Base-by-base conservation (phyloP, 2,113 vertebrate species). In the Vulpes ferrilata region DNA sequence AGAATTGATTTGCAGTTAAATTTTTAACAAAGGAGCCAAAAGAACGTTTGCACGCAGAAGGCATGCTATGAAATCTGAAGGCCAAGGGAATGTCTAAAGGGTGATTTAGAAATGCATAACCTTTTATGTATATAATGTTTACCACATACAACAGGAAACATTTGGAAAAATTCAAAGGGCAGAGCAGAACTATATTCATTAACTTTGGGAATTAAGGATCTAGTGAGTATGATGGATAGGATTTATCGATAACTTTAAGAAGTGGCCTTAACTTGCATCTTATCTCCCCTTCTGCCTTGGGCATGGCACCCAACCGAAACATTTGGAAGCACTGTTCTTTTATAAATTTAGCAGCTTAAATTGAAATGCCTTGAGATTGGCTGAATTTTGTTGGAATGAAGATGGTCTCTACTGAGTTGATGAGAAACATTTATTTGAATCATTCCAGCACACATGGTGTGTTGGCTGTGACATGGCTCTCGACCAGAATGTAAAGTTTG, bases 341-440 rank as follows among this genome's bases (percentile, higher is more conserved):
- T 87, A 82, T 73, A 78, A 82, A 96, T 73, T 90, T 73, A 85
- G 65, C 71, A 88, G 71, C 88, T 15, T 43, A 80, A 15, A 81
- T 94, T 59, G 88, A 53, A 90, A 79, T 48, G 88, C 74, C 84
- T 84, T 30, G 78, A 67, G 86, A 76, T 11, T 65, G 83, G 90
- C 92, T 93, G 80, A 20, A 60, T 84, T 71, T 81, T 82, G 64
- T 48, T 96, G 94, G 95, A 96, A 88, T 7, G 88, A 88, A 85
- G 84, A 79, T 53, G 69, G 11, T 90, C 79, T 93, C 95, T 22
- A 48, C 88, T 74, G 79, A 80, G 67, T 64, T 83, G 79, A 65
- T 84, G 92, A 97, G 90, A 97, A 96, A 95, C 87, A 97, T 97
- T 90, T 60, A 81, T 88, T 48, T 93, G 82, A 83, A 22, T 90